phyloP scores from a whole-genome alignment of 2,113 vertebrate genomes.

The Rhabdomys dilectus region DNA sequence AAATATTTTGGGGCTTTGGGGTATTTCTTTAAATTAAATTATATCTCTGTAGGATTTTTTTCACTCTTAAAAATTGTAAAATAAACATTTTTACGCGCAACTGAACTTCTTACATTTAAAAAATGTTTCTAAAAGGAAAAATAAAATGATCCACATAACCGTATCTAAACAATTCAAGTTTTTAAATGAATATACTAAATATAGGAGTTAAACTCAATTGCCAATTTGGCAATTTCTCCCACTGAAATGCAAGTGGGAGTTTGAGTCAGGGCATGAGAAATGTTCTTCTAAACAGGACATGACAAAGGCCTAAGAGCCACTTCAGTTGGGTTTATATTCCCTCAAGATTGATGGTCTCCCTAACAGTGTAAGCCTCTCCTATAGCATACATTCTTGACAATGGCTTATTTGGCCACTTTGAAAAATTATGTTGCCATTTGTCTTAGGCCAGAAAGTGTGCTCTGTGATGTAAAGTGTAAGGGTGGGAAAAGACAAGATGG shows the following conservation, averaged over 20 bases:
- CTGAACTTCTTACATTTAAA: background rate
- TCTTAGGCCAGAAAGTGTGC: background rate
- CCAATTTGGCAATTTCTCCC: background rate
- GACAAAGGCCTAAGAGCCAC: constrained; percentile 10
- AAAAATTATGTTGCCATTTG: constrained; percentile 51
- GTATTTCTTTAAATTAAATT: background rate
- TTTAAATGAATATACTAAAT: background rate
- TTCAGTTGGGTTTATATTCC: constrained; percentile 58
- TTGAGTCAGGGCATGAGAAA: constrained; percentile 8
- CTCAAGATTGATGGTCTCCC: constrained; percentile 25
- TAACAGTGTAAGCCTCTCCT: constrained; percentile 19
- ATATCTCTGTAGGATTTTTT: background rate
- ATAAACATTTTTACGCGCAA: background rate
- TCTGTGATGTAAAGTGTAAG: background rate
- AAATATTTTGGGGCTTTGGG: background rate
- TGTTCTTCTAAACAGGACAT: background rate
- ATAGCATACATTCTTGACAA: constrained; percentile 45
- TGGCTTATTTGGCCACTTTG: constrained; percentile 49
- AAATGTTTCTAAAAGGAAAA: background rate
- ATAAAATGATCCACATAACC: constrained; percentile 4
- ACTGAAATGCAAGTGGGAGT: background rate
- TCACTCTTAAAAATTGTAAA: background rate
- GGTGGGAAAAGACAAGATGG: background rate
- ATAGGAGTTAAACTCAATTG: background rate
- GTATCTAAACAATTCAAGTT: background rate